Conservation (phyloP, 2,113 vertebrate genomes). For the Cepphus grylle region DNA sequence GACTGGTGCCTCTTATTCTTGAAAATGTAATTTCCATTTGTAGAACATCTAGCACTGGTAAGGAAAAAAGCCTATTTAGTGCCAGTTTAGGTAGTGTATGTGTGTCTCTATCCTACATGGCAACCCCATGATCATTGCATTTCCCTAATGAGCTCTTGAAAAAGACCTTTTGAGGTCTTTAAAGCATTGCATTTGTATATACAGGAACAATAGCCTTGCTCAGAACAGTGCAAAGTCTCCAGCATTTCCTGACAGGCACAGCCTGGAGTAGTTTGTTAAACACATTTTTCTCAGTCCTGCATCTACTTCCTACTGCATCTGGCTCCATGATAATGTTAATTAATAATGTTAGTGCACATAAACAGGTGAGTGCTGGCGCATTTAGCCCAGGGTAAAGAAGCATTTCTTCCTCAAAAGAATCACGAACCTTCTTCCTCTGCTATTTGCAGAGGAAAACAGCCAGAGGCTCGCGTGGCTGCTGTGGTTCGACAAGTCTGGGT, state of each 20-base stretch:
- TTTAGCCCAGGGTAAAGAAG: not conserved
- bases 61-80: not conserved
- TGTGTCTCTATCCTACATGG: not conserved
- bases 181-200: not conserved
- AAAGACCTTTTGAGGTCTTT: not conserved
- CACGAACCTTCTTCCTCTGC: not conserved
- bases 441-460: not conserved
- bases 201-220: not conserved
- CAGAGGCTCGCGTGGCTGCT: not conserved
- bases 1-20: not conserved
- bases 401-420: not conserved
- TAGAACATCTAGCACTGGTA: not conserved
- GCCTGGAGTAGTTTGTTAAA: not conserved
- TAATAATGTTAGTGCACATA: not conserved
- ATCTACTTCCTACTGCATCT: not conserved
- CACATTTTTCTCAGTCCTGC: not conserved
- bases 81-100: not conserved
- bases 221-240: not conserved
- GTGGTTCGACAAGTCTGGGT: not conserved
- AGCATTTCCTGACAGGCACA: not conserved
- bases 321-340: not conserved
- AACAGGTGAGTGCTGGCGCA: fast-evolving
- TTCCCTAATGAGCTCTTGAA: not conserved
- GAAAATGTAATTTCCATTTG: not conserved
- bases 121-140: not conserved